Base-by-base conservation (phyloP, 2,888 invertebrate species). In the Xanthia togata region DNA sequence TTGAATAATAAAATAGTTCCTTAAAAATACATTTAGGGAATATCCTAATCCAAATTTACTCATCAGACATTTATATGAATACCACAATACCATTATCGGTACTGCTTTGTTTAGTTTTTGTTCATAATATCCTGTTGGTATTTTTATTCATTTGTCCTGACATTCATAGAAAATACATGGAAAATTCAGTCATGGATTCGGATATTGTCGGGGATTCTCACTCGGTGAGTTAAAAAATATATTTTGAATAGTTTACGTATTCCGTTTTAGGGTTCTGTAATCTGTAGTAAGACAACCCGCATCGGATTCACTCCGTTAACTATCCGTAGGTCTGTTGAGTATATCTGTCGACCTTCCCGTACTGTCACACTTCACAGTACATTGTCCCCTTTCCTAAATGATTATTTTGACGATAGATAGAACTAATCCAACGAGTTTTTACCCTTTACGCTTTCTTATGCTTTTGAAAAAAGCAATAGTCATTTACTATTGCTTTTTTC, bases 111-210 rank as follows among this genome's bases (percentile, higher is more conserved):
- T 31, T 50, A 38, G 31, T 55, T 59, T 69, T 73, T 55, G 57
- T 63, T 62, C 12, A 55, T 26, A 50, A 59, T 83, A 70, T 81
- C 74, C 79, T 79, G 78, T 69, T 73, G 44, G 5, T 59, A 60
- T 78, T 50, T 9, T 59, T 35, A 31, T 81, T 5, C 31, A 50
- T 69, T 60, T 77, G 11, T 53, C 64, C 81, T 81, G 53, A 55
- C 67, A 41, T 41, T 67, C 41, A n/a, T 59, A 35, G 38, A 55
- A 31, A 64, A 62, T 38, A 38, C 5, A n/a, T 38, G 12, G n/a
- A 67, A 55, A 50, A 57, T 70, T 69, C 31, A 80, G 53, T 79
- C 80, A 83, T 83, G 74, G 35, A 75, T 79, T 63, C 35, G n/a
- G 23, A 68, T 60, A 6, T 55, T 57, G 35, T 38, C 57, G n/a